phyloP scores from a whole-genome alignment of 2,888 invertebrate species.

The Incurvaria masculella region DNA sequence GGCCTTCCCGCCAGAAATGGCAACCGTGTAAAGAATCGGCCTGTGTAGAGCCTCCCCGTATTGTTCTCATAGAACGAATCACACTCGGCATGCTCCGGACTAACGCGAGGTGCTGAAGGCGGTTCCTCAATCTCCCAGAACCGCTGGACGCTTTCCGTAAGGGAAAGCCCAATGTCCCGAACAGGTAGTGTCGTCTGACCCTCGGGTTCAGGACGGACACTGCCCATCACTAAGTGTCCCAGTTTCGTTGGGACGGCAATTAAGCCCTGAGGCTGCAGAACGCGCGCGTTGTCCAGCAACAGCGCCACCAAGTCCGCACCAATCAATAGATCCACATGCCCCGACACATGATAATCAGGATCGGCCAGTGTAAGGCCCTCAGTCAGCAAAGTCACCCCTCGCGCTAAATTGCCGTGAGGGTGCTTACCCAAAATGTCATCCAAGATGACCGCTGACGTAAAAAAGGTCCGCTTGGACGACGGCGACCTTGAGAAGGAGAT shows the following conservation, averaged over 20 bases:
- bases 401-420: not conserved
- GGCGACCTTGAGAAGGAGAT: not conserved
- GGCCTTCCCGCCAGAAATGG: not conserved
- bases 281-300: not conserved
- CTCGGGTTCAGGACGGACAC: not conserved
- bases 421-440: not conserved
- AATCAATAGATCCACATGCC: not conserved
- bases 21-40: constrained; percentile 2
- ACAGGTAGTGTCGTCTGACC: not conserved
- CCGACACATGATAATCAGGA: not conserved
- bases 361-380: not conserved
- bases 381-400: not conserved
- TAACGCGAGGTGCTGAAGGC: not conserved
- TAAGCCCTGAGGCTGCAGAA: not conserved
- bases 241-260: not conserved
- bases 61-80: constrained; percentile 5
- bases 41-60: constrained; percentile 2
- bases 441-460: not conserved
- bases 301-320: not conserved
- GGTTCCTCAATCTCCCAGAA: constrained; percentile 3
- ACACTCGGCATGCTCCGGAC: constrained; percentile 3
- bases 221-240: not conserved
- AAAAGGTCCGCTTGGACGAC: not conserved
- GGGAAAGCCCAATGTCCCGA: not conserved
- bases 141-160: not conserved